Percentiles rank a stretch among this genome's conserved stretches.
These are phyloP conservation scores for Anhinga anhinga DNA, from an alignment of 2,113 vertebrate species.

Conservation along the genomic window DNA sequence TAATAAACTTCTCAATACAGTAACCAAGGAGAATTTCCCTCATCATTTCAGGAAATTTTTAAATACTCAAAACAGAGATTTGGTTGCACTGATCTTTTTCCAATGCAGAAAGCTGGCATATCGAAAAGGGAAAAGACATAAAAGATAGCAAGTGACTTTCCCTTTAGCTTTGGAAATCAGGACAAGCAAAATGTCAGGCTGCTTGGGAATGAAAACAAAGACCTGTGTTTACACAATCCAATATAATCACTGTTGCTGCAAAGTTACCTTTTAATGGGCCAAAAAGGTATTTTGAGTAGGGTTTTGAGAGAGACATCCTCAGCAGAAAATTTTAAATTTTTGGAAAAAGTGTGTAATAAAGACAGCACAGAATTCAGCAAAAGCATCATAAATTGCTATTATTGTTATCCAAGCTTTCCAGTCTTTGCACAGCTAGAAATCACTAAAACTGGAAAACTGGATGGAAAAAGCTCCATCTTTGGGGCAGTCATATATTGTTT, in stretches of 20 bases:
- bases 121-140: not conserved
- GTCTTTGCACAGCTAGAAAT: not conserved
- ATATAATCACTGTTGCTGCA: not conserved
- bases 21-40: not conserved
- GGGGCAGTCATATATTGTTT: not conserved
- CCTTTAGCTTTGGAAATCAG: not conserved
- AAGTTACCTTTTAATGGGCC: not conserved
- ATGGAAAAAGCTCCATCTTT: not conserved
- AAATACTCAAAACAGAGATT: not conserved
- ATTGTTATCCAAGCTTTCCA: not conserved
- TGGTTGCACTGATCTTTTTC: not conserved
- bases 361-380: not conserved
- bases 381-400: not conserved
- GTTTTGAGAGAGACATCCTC: not conserved
- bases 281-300: not conserved
- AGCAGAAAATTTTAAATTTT: not conserved
- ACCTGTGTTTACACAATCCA: not conserved
- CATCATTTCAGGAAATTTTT: not conserved
- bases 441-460: not conserved
- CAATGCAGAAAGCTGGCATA: not conserved
- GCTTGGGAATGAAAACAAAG: not conserved
- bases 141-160: not conserved
- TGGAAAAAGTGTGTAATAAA: not conserved
- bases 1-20: not conserved
- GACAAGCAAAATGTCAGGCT: not conserved